A percentile compares a stretch with the other conserved stretches of the same genome.
Conservation (phyloP, 2,113 vertebrate genomes). For the Isurus oxyrinchus region DNA sequence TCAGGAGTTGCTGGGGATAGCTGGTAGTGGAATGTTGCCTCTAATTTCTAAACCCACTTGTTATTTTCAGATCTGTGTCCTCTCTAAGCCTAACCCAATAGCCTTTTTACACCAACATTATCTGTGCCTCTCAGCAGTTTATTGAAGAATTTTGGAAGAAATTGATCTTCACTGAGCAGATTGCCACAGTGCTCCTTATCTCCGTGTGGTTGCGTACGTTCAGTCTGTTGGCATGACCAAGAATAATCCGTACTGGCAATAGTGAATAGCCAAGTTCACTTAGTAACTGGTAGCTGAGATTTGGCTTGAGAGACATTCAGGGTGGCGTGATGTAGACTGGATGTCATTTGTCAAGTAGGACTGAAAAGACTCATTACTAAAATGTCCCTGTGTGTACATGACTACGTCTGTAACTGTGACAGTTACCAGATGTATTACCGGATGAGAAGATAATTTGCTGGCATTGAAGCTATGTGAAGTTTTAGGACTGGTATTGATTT, state of each 20-base stretch:
- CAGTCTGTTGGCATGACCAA: background rate
- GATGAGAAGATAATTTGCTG: background rate
- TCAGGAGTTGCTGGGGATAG: background rate
- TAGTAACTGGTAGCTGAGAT: background rate
- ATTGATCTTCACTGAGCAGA: background rate
- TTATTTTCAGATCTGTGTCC: background rate
- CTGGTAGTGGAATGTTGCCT: background rate
- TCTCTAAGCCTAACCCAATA: background rate
- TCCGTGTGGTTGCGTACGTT: background rate
- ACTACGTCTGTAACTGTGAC: background rate
- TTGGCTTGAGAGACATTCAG: background rate
- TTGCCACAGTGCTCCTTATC: background rate
- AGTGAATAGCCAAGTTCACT: background rate
- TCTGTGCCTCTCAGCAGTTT: background rate
- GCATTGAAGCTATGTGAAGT: background rate
- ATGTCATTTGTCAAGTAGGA: background rate
- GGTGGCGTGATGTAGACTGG: background rate
- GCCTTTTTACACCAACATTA: background rate
- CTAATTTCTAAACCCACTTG: background rate
- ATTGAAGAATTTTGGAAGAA: background rate
- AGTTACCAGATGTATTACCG: background rate
- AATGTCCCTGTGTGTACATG: background rate
- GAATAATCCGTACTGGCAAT: background rate
- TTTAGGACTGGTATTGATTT: slow-evolving; percentile 4
- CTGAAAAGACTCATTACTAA: background rate